Evolutionary conservation across 2,113 vertebrate genomes (phyloP), one percentile per base, ranked within the genome.

Genomic region (Aptenodytes patagonicus): DNA sequence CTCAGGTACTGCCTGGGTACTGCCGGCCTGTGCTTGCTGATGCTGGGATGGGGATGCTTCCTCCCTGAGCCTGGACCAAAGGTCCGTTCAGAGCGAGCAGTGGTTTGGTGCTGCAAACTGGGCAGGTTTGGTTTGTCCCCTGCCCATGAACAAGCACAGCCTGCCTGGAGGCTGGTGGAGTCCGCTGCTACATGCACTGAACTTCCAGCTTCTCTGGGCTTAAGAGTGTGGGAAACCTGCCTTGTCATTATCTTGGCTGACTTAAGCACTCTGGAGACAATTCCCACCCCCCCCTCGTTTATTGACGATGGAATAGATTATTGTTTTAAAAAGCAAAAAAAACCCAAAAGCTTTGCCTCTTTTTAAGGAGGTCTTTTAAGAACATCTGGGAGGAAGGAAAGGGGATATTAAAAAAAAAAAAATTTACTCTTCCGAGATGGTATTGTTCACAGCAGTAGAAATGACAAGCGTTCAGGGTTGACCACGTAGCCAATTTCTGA

Each of bases 1-100:
- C 86, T 95, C 99, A 99, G 99, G 99, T 99, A 99, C 36, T n/a
- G 69, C 66, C 47, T 11, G 60, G 65, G 40, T 22, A 0, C 29
- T 1, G 5, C 57, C 1, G 4, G 38, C 49, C 49, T 7, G 29
- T 0, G 1, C 0, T 5, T 28, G 32, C 28, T 1, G 26, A 2
- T 71, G 36, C 9, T 21, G 57, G 40, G 16, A 13, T 34, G 24
- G 34, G 70, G 20, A 21, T 62, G 60, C 4, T 29, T 32, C 28
- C 54, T 25, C 40, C 18, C 47, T 34, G 52, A 44, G 46, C 29
- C 10, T 10, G 32, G 25, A 47, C 17, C 34, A 12, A 22, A 62
- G 31, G 51, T 32, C 10, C 1, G 2, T 7, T 49, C 18, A 5
- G 52, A 76, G 40, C 0, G 1, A 28, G 40, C 3, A 0, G 28